phyloP scores from a whole-genome alignment of 2,888 invertebrate species.

The Phrixothrix hirtus region DNA sequence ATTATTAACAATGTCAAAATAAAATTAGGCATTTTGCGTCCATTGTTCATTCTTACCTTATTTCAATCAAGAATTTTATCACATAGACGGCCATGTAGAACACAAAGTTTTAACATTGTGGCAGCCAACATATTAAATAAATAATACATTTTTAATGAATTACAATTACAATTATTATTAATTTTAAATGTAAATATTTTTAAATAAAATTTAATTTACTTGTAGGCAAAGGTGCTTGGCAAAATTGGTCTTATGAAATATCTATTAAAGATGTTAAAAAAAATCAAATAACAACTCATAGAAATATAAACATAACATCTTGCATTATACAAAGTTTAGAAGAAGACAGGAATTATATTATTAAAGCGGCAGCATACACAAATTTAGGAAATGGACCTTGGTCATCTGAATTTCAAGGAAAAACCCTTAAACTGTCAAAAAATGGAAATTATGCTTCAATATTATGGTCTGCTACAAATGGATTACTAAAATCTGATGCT shows the following conservation, averaged over 20 bases:
- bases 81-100: no score
- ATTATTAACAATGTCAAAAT: no score
- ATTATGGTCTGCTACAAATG: conserved; percentile 76
- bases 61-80: no score
- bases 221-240: conserved; percentile 66
- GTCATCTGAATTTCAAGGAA: conserved; percentile 74
- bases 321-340: conserved; percentile 70
- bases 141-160: no score
- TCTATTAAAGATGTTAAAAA: conserved; percentile 63
- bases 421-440: conserved; percentile 62
- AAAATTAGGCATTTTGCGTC: no score
- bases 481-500: conserved; percentile 78
- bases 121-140: no score
- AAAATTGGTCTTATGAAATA: conserved; percentile 79
- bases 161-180: no score
- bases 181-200: background rate
- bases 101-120: no score
- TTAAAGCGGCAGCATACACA: conserved; percentile 80
- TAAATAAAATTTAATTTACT: background rate
- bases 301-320: conserved; percentile 63
- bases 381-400: conserved; percentile 78
- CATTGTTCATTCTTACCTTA: no score
- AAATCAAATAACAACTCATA: conserved; percentile 53
- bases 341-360: conserved; percentile 74
- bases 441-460: conserved; percentile 65